Evolutionary conservation across 2,113 vertebrate species (phyloP), one percentile per base, ranked within the genome.

Genomic region (Junco hyemalis): DNA sequence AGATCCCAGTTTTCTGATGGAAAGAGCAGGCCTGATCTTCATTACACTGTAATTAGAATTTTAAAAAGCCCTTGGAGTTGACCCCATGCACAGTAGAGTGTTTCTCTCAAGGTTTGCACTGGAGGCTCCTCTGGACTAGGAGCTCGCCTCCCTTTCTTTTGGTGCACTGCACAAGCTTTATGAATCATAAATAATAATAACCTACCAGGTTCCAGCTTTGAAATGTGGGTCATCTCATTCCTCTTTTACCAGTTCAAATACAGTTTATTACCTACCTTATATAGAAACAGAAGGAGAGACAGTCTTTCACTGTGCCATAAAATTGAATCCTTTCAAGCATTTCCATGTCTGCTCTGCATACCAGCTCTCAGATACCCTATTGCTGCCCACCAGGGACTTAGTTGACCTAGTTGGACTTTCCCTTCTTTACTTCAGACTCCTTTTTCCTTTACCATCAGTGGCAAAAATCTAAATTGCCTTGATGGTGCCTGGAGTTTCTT

Each of bases 171-270:
- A 86, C 53, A 53, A 86, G 60, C 69, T 76, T 77, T 92, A 60
- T 80, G 91, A 93, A 92, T 96, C 92, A 83, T 89, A 94, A 95
- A 94, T 92, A 95, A 81, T 93, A 94, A 94, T 91, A 95, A 96
- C 84, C 36, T 64, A 92, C 84, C 45, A 70, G 70, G 53, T 90
- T 95, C 81, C 60, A 79, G 73, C 91, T 93, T 96, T 93, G 89
- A 97, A 93, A 95, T 93, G n/a, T 96, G 91, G 95, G 94, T 93
- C 90, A 80, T 94, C 87, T 91, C 86, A 66, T 35, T 86, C 50
- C 54, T 91, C 79, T 89, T 93, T 73, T 77, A 51, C 61, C 61
- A 63, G 88, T 93, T 96, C 94, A 92, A 78, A 90, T 88, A 73
- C 59, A 86, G 88, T 92, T 97, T 96, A 95, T 92, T 96, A 66